Conservation (phyloP, 2,113 vertebrate genomes). For the Nematolebias whitei region DNA sequence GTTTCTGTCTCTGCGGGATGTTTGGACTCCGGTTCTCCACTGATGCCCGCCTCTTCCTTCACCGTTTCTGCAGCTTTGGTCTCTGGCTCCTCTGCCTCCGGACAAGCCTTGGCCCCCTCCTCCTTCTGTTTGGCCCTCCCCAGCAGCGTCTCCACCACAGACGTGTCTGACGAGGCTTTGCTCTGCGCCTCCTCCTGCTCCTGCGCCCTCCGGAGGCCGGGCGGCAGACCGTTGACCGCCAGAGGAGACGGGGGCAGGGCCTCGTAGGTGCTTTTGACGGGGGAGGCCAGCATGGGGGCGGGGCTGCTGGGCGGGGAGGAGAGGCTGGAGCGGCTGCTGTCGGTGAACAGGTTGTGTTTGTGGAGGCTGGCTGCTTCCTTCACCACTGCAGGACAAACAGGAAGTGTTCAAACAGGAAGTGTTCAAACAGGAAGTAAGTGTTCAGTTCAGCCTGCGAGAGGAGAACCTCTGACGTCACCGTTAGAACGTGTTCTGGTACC, state of each 20-base stretch:
- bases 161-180: not conserved
- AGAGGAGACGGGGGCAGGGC: constrained; percentile 36
- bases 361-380: constrained; percentile 87
- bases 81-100: not conserved
- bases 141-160: not conserved
- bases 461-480: not conserved
- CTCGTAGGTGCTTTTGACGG: not conserved
- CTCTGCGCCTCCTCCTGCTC: not conserved
- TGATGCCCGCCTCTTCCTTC: not conserved
- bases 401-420: no score
- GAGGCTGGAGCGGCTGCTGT: constrained; percentile 84
- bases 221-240: constrained; percentile 13
- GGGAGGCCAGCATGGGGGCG: constrained; percentile 27
- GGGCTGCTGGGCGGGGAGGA: constrained; percentile 81
- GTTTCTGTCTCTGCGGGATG: no score
- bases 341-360: constrained; percentile 90
- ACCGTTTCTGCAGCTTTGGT: not conserved
- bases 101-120: not conserved
- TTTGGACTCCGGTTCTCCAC: not conserved
- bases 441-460: not conserved
- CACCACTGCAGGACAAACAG: constrained; percentile 81
- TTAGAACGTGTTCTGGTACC: constrained; percentile 68
- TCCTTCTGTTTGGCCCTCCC: not conserved
- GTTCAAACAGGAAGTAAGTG: no score
- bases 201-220: not conserved